These are phyloP conservation scores for Pollenia griseotomentosa DNA, from an alignment of 2,888 invertebrate genomes.

Conservation along the genomic window DNA sequence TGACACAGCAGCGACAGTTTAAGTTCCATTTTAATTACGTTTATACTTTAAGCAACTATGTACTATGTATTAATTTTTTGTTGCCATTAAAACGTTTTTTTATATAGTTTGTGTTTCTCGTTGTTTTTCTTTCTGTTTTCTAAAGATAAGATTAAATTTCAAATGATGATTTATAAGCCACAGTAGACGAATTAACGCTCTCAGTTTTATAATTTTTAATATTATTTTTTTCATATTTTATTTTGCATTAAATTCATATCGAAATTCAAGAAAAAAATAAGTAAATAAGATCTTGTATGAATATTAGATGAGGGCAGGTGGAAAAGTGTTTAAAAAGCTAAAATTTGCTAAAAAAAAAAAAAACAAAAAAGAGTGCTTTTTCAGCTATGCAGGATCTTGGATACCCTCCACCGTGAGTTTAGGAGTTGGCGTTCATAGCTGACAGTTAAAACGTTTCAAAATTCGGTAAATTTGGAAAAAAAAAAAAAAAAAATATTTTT, in stretches of 20 bases:
- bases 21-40: slow-evolving; percentile 72
- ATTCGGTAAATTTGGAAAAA: too few species aligned
- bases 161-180: slow-evolving; percentile 68
- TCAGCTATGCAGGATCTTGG: too few species aligned
- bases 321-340: too few species aligned
- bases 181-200: slow-evolving; percentile 55
- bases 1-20: slow-evolving; percentile 66
- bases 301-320: too few species aligned
- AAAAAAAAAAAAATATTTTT: too few species aligned
- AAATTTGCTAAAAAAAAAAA: too few species aligned
- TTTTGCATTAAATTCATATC: not conserved
- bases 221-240: slow-evolving; percentile 1
- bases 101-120: slow-evolving; percentile 46
- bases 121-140: slow-evolving; percentile 32
- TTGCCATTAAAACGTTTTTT: slow-evolving; percentile 37
- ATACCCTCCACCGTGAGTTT: too few species aligned
- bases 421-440: too few species aligned
- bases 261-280: slow-evolving; percentile 3
- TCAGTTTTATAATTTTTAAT: slow-evolving; percentile 39
- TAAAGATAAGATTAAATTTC: slow-evolving; percentile 72
- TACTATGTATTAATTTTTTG: not conserved
- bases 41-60: slow-evolving; percentile 2
- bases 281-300: too few species aligned
- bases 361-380: too few species aligned
- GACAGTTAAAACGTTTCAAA: too few species aligned